phyloP scores from a whole-genome alignment of 2,113 vertebrate genomes.

The Cyphomyrus discorhynchus region DNA sequence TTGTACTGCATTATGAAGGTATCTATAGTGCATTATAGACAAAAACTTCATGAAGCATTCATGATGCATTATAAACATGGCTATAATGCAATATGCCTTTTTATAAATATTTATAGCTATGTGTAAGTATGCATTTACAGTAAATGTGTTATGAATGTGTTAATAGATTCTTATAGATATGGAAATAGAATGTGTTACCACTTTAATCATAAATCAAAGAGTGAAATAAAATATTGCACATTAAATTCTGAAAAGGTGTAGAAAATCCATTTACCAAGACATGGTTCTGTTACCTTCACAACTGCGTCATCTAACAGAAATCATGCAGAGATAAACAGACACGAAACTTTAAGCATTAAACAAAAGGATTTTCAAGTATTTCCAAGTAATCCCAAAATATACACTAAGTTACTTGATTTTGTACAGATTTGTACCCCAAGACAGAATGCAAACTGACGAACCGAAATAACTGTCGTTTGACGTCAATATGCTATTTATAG shows the following conservation, averaged over 20 bases:
- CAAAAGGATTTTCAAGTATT: neutral
- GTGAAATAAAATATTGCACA: neutral
- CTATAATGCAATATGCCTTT: neutral
- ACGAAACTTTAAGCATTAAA: neutral
- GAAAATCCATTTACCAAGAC: neutral
- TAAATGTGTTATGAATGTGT: neutral
- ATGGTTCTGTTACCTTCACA: neutral
- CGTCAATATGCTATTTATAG: conserved; percentile 84
- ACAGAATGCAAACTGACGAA: conserved; percentile 67
- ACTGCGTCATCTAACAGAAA: neutral
- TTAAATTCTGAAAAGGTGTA: neutral
- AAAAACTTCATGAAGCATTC: neutral
- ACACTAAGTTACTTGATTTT: conserved; percentile 68
- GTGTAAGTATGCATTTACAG: neutral
- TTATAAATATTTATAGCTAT: neutral
- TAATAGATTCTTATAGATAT: neutral
- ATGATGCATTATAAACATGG: neutral
- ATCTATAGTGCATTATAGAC: neutral
- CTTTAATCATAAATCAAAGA: neutral
- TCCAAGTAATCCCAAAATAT: conserved; percentile 45
- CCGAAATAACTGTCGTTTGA: conserved; percentile 69
- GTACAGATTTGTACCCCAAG: conserved; percentile 58
- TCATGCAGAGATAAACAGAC: neutral
- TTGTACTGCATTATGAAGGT: neutral
- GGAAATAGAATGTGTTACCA: neutral